These are phyloP conservation scores for Zaprionus bogoriensis DNA, from an alignment of 2,888 invertebrate genomes.

Conservation along the genomic window DNA sequence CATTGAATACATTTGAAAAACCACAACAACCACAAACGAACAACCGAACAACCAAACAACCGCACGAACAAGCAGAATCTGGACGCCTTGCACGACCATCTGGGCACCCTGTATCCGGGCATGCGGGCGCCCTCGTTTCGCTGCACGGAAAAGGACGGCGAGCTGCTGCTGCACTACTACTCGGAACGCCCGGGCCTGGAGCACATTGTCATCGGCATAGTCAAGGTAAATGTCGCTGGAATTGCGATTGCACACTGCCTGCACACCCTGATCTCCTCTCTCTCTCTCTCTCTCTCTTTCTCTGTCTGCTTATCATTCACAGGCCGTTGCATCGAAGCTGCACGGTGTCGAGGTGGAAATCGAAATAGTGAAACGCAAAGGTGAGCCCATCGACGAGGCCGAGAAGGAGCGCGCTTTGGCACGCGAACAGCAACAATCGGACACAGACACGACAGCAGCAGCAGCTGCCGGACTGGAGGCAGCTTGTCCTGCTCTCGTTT, in stretches of 20 bases:
- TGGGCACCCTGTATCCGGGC: slow-evolving; percentile 96
- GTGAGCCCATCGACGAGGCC: slow-evolving; percentile 84
- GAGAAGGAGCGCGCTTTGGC: slow-evolving; percentile 73
- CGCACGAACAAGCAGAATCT: slow-evolving; percentile 89
- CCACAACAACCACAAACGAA: slow-evolving; percentile 36
- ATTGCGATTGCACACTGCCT: too few species aligned
- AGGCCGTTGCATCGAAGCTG: slow-evolving; percentile 96
- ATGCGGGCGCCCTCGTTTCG: slow-evolving; percentile 98
- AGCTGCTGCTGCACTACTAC: slow-evolving; percentile 96
- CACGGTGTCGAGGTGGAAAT: slow-evolving; percentile 97
- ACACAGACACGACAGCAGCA: slow-evolving; percentile 38
- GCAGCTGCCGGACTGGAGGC: slow-evolving; percentile 28
- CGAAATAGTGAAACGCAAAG: slow-evolving; percentile 93
- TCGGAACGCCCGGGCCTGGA: slow-evolving; percentile 96
- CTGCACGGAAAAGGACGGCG: slow-evolving; percentile 96
- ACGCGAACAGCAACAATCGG: slow-evolving; percentile 60
- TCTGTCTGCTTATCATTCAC: slow-evolving; percentile 55
- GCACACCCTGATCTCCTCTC: not conserved
- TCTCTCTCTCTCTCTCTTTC: not conserved
- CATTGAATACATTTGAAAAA: slow-evolving; percentile 31
- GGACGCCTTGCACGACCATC: slow-evolving; percentile 97
- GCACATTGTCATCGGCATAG: slow-evolving; percentile 98
- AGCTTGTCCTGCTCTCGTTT: slow-evolving; percentile 1
- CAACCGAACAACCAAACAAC: slow-evolving; percentile 19
- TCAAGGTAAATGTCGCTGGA: slow-evolving; percentile 93